Evolutionary conservation across 2,888 invertebrate genomes (phyloP), one percentile per base, ranked within the genome.

Genomic region (Laspeyria flexula): DNA sequence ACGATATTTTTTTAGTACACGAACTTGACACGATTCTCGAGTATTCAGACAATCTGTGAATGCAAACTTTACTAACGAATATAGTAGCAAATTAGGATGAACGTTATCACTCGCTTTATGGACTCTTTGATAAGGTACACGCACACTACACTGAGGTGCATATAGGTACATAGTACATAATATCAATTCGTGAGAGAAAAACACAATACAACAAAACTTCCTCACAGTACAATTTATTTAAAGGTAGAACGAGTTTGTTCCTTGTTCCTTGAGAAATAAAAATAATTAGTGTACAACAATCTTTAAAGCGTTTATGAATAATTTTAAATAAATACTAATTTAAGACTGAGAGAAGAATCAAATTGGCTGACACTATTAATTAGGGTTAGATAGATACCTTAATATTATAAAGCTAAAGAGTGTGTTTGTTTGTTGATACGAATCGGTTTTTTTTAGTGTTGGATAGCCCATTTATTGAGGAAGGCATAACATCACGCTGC

Each of bases 181-280:
- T 44, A 55, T 66, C 54, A 65, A 46, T 54, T 21, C 53, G 72
- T 72, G 68, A 42, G 72, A 69, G 55, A 37, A 23, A 55, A 56
- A 60, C 52, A 71, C 71, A 72, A 72, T 66, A 30, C 50, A 40
- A 47, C 35, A 29, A 46, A 52, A 54, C 73, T 72, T 71, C 70
- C 75, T 74, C 41, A 55, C 31, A 35, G 46, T 45, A 54, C 48
- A 58, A 45, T 45, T 49, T 55, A 48, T 51, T 53, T 57, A 58
- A 42, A 53, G 39, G 49, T 42, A 55, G 51, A 55, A 41, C 43
- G 35, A 49, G 46, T 21, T 39, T 46, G 64, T 77, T 77, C 67
- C 73, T 70, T 55, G 66, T 78, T 79, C 80, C 80, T 54, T 77
- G 79, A 76, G 78, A 78, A 75, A 47, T 61, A 55, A 59, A 51